Conservation (phyloP, 1,140 invertebrate genomes). For the Thalassaphorura encarpata region DNA sequence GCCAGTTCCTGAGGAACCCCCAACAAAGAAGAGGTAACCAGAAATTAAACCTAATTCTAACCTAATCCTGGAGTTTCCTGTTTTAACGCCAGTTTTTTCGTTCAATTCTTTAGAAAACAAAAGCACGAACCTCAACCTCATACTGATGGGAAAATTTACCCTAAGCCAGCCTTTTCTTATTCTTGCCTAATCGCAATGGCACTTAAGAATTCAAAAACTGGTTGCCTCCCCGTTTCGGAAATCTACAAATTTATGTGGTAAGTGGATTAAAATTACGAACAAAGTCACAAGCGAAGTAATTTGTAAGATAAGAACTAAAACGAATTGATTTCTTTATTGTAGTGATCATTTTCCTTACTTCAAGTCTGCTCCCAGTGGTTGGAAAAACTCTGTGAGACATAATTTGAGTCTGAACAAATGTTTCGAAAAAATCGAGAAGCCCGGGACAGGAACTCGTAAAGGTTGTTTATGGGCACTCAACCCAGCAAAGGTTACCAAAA, state of each 20-base stretch:
- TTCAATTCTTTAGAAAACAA: slow-evolving; percentile 17
- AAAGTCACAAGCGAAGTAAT: not conserved
- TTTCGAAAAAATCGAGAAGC: slow-evolving; percentile 95
- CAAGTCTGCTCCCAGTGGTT: slow-evolving; percentile 90
- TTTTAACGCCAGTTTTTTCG: too few species aligned
- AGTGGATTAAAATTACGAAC: slow-evolving; percentile 38
- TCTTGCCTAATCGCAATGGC: slow-evolving; percentile 96
- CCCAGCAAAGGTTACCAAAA: slow-evolving; percentile 83
- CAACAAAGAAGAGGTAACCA: slow-evolving; percentile 29
- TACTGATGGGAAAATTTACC: slow-evolving; percentile 61
- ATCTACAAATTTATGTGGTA: slow-evolving; percentile 99
- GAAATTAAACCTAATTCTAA: not conserved
- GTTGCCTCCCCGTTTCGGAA: slow-evolving; percentile 91
- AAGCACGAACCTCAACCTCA: slow-evolving; percentile 35
- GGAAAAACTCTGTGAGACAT: slow-evolving; percentile 96
- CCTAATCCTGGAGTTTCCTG: too few species aligned
- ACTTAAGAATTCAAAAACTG: slow-evolving; percentile 86
- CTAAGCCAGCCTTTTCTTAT: slow-evolving; percentile 95
- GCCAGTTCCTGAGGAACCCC: slow-evolving; percentile 25
- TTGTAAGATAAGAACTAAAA: not conserved
- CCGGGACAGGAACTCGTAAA: slow-evolving; percentile 44
- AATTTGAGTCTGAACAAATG: slow-evolving; percentile 94
- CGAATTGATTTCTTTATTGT: slow-evolving; percentile 37
- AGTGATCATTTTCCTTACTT: slow-evolving; percentile 97
- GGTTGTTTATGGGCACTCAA: slow-evolving; percentile 94